Base-by-base conservation (phyloP, 2,113 vertebrate genomes). In the Mirounga angustirostris region DNA sequence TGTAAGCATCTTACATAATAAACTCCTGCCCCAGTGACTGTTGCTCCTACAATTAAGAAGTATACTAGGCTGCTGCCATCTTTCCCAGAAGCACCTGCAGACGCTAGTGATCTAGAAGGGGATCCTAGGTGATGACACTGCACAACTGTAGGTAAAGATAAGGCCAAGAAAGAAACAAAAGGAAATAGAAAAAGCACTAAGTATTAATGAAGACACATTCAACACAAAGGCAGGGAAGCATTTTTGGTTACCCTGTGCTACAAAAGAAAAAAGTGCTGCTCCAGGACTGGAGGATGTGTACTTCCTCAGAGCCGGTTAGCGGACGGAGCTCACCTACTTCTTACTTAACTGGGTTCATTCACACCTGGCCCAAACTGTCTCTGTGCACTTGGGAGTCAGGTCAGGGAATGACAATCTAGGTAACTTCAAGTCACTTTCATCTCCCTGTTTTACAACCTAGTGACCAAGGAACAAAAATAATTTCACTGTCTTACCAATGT, bases 31-130 rank as follows among this genome's bases (percentile, higher is more conserved):
- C 98, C 99, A 76, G 99, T 92, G 97, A 97, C 98, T 80, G 99
- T 91, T 96, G 98, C 99, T 98, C 99, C 99, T 98, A 99, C 98
- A 98, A 99, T 97, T 97, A 99, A 98, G 96, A 98, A 96, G 54
- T 99, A 99, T 63, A 99, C 92, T n/a, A 99, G 97, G 96, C 99
- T 99, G 96, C 99, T 99, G 91, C 98, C 97, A 71, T 99, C 98
- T 97, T 99, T 99, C 85, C 99, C 99, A 90, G 98, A 97, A 89
- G 98, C 98, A 97, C 99, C 99, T 22, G 99, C 96, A 91, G 99
- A 99, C 98, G 98, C 99, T 98, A 99, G 99, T 76, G 99, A 98
- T 98, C 98, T 99, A 98, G 98, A 99, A 98, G 98, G 98, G 98
- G 97, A 97, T 98, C 98, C 98, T 96, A 98, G 98, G 10, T 98